Evolutionary conservation across 2,797 vertebrate species (phyloP).

Genomic region (Enoplosus armatus): DNA sequence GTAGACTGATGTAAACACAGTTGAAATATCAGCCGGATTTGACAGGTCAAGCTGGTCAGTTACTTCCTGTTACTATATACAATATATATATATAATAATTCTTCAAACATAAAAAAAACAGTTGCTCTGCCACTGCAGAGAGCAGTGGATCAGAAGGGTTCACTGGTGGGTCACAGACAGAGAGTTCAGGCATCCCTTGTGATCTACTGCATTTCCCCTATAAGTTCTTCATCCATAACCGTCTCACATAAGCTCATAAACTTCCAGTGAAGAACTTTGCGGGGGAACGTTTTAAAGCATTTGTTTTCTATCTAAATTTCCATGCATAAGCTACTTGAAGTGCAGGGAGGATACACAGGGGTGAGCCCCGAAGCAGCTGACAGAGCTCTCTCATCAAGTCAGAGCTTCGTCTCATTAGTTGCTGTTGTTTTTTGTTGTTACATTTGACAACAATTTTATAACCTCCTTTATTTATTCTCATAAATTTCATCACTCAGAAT

Average conservation of each 20-base stretch:
- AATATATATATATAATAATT: conserved; percentile 15
- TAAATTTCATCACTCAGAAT: background rate
- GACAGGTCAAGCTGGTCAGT: conserved; percentile 34
- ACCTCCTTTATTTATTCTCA: background rate
- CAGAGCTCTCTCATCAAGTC: conserved; percentile 14
- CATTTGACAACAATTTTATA: background rate
- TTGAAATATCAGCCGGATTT: conserved; percentile 24
- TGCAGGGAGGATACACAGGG: conserved; percentile 19
- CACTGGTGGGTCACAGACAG: conserved; percentile 55
- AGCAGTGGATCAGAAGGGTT: conserved; percentile 47
- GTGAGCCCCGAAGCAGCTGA: conserved; percentile 35
- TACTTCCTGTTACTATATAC: conserved; percentile 37
- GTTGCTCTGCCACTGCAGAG: conserved; percentile 17
- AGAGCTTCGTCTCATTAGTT: background rate
- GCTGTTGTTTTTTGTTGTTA: conserved; percentile 6
- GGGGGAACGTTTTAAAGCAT: conserved; percentile 46
- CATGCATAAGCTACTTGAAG: conserved; percentile 21
- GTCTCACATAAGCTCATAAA: conserved; percentile 58
- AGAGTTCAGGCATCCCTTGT: conserved; percentile 45
- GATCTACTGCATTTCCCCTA: conserved; percentile 43
- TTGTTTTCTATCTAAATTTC: conserved; percentile 52
- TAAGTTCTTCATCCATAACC: conserved; percentile 54
- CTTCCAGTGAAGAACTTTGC: conserved; percentile 42
- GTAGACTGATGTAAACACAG: conserved; percentile 20
- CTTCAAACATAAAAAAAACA: conserved; percentile 26